Base-by-base conservation (phyloP, 2,888 invertebrate genomes). In the Eudemis profundana region DNA sequence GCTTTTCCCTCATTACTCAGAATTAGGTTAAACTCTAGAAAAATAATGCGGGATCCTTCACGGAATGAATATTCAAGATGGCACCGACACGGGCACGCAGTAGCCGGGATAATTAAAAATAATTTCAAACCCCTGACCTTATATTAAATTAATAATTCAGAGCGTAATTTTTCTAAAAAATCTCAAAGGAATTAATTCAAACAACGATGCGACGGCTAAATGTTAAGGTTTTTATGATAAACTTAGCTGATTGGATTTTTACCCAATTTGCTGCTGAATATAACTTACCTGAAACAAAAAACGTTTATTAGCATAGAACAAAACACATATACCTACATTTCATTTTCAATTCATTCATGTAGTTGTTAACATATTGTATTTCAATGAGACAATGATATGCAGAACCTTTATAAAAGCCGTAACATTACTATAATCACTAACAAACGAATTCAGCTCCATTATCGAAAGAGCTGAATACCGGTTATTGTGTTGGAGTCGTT, bases 1-100 rank as follows among this genome's bases (percentile, higher is more conserved):
- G 81, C 83, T 72, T 76, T 78, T 75, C 83, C 74, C 83, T 84
- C 84, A 85, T 87, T 85, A 86, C 82, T 72, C 76, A 77, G 85
- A 85, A 88, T 89, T 86, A 86, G 84, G 83, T 84, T 85, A 81
- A 72, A 79, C 80, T 81, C 78, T 83, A 80, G 78, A 82, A 86
- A 87, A 87, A 84, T 84, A 84, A 85, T 84, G 80, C 71, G 78
- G 73, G 77, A 74, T 75, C 77, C 78, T 83, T 79, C 78, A 77
- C 78, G 67, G 69, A 74, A 84, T 85, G 84, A 89, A 89, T 87
- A 87, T 87, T 87, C 84, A 86, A 83, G 78, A 77, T 77, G 77
- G 78, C 74, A 75, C 72, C 75, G 71, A 68, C 66, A 71, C 68
- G 60, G 66, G 68, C 73, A 66, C 69, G 69, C 69, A 72, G 74